Conservation (phyloP, 2,888 invertebrate genomes). For the Drosophila melanosoma region DNA sequence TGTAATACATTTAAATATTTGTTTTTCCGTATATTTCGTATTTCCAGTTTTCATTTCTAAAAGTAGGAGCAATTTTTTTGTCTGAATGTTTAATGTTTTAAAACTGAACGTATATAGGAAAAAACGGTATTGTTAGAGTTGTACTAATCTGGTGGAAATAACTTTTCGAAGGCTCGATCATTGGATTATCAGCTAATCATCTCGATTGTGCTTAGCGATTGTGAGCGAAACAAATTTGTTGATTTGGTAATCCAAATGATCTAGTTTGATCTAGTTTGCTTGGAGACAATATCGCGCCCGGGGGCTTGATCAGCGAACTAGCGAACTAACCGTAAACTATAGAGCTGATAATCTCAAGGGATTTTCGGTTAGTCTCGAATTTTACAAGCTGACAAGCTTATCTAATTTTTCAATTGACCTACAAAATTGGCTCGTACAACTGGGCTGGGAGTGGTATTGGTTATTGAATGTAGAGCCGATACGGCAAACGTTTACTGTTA, state of each 20-base stretch:
- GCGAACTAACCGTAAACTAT: constrained; percentile 6
- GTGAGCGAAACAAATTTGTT: constrained; percentile 18
- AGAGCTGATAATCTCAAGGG: constrained; percentile 42
- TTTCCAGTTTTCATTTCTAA: neutral
- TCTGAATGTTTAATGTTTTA: neutral
- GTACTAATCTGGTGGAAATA: constrained; percentile 1
- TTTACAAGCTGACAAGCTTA: constrained; percentile 38
- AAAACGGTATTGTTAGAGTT: neutral
- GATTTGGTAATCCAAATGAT: constrained; percentile 27
- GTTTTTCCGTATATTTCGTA: neutral
- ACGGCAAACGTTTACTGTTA: constrained; percentile 26
- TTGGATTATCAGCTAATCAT: neutral
- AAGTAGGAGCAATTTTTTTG: neutral
- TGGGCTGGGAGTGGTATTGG: constrained; percentile 13
- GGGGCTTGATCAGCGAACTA: constrained; percentile 44
- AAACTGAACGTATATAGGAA: neutral
- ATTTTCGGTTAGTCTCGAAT: constrained; percentile 15
- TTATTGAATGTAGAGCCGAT: constrained; percentile 11
- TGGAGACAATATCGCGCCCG: constrained; percentile 43
- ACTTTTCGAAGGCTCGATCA: constrained; percentile 20
- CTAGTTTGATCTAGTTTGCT: constrained; percentile 11
- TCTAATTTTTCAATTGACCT: constrained; percentile 75
- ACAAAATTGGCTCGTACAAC: constrained; percentile 63
- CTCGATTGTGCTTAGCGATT: neutral
- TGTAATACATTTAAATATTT: neutral